A percentile compares a stretch with the other conserved stretches of the same genome.
Conservation (phyloP, 2,797 vertebrate genomes). For the Phoeniculus purpureus region DNA sequence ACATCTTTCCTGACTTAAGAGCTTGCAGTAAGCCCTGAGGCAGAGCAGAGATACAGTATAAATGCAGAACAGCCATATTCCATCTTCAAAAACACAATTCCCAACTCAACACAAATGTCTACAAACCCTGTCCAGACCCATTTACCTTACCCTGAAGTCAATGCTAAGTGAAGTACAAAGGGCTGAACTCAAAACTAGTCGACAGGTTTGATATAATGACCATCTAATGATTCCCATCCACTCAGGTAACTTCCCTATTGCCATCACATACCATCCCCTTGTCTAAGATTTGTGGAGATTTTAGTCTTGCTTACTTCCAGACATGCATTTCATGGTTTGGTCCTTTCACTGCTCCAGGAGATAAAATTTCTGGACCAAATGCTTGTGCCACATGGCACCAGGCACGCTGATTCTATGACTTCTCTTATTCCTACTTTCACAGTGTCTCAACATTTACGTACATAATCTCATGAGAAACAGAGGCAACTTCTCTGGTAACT, state of each 20-base stretch:
- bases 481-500: neutral
- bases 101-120: neutral
- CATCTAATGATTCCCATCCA: neutral
- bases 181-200: neutral
- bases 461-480: neutral
- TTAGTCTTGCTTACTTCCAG: neutral
- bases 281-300: neutral
- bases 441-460: neutral
- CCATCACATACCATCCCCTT: neutral
- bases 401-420: neutral
- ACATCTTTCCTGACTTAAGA: neutral
- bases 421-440: neutral
- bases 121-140: neutral
- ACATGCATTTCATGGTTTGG: neutral
- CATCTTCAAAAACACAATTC: neutral
- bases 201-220: neutral
- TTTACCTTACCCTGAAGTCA: neutral
- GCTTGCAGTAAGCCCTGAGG: constrained; percentile 37
- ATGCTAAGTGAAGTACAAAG: neutral
- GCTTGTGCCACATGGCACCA: neutral
- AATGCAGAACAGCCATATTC: neutral
- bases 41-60: neutral
- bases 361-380: neutral
- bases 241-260: neutral
- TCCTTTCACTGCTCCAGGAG: neutral